These are phyloP conservation scores for Brachyopa scutellaris DNA, from an alignment of 2,888 invertebrate genomes.

Conservation along the genomic window DNA sequence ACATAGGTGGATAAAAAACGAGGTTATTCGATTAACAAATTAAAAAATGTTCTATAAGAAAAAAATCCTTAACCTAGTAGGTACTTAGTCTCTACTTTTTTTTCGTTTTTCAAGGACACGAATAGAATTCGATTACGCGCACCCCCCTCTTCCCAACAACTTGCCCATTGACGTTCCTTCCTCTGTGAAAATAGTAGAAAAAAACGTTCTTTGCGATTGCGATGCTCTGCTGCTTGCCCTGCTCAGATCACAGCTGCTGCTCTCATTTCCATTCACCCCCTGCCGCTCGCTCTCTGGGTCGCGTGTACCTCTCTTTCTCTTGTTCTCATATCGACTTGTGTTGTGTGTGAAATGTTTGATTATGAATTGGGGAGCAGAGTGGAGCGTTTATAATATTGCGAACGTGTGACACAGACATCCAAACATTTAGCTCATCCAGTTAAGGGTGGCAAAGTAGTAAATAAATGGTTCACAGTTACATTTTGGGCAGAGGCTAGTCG, in stretches of 20 bases:
- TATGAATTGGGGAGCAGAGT: slow-evolving; percentile 43
- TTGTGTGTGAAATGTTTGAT: slow-evolving; percentile 4
- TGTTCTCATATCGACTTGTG: slow-evolving; percentile 18
- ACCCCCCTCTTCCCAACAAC: slow-evolving; percentile 28
- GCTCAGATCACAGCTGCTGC: slow-evolving; percentile 71
- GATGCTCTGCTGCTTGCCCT: slow-evolving; percentile 65
- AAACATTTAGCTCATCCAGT: background rate
- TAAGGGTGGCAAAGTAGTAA: slow-evolving; percentile 26
- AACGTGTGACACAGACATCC: slow-evolving; percentile 19
- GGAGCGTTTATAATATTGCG: slow-evolving; percentile 1
- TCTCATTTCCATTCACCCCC: slow-evolving; percentile 62
- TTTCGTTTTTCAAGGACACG: slow-evolving; percentile 73
- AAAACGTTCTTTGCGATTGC: slow-evolving; percentile 48
- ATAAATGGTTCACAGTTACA: too few species aligned
- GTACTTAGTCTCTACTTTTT: slow-evolving; percentile 41
- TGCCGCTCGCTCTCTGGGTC: background rate
- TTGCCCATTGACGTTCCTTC: slow-evolving; percentile 41
- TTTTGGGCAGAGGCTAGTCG: background rate
- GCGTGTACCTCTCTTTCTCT: slow-evolving; percentile 48
- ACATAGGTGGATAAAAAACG: background rate
- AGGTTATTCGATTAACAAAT: background rate
- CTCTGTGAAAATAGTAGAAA: slow-evolving; percentile 57
- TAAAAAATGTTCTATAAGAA: too few species aligned
- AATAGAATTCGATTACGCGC: slow-evolving; percentile 71
- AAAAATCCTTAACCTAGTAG: slow-evolving; percentile 53